Evolutionary conservation across 2,888 invertebrate genomes (phyloP), one percentile per base, ranked within the genome.

Genomic region (Odontothrips loti): DNA sequence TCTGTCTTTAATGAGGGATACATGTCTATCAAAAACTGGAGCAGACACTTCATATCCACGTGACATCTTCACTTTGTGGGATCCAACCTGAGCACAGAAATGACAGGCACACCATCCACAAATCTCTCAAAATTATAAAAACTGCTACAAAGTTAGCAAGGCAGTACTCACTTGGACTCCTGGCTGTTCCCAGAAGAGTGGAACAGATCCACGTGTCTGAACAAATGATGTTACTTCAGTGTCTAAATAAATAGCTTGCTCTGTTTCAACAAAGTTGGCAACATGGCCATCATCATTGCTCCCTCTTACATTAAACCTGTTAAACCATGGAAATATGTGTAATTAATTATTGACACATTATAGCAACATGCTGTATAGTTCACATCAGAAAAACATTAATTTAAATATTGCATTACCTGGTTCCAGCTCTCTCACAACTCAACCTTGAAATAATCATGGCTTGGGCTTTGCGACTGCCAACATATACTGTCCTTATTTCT

Each of bases 191-290:
- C 99, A 99, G 89, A 99, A 99, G 34, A 99, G 89, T 0, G 99
- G 99, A 0, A 99, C 97, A 0, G 98, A 98, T 0, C 99, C 99
- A 85, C 99, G 91, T 0, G 97, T 97, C 89, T 96, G 96, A 17
- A 99, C 89, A 86, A 94, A 96, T 10, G 97, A 97, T 10, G 95
- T 92, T 8, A 97, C 92, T 86, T 96, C 94, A 85, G 96, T 95
- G 86, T 99, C 98, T 85, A 96, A 90, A 86, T 93, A 95, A 85
- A 97, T 94, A 23, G 97, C 95, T 90, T 99, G 99, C 88, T 99
- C 99, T 0, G 99, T 99, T 91, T 99, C 99, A 47, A 99, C 99
- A 91, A 99, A 99, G 90, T 99, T 99, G 0, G 99, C 99, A 23
- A 99, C 99, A 89, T 98, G 95, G 0, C 99, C 99, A 87, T 98